Percentiles rank a stretch among this genome's conserved stretches.
These are phyloP conservation scores for Eulithis prunata DNA, from an alignment of 2,888 invertebrate species.

Conservation along the genomic window DNA sequence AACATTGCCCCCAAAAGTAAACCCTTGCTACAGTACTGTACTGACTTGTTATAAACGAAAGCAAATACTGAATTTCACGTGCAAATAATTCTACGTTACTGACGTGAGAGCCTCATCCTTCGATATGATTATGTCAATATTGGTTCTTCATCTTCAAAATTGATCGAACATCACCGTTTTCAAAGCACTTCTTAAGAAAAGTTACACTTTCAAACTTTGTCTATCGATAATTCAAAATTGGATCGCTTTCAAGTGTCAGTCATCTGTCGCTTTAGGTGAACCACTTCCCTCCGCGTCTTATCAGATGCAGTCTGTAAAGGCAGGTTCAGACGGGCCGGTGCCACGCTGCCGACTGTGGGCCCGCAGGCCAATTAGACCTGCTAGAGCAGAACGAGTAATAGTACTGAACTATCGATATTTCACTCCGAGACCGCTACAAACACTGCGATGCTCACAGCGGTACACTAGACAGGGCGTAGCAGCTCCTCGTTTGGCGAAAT, in stretches of 20 bases:
- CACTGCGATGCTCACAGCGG: not conserved
- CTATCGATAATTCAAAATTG: not conserved
- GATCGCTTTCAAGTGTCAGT: not conserved
- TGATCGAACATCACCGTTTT: conserved; percentile 9
- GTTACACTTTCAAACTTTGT: not conserved
- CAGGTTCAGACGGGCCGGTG: conserved; percentile 27
- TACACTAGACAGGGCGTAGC: not conserved
- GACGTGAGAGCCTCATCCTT: conserved; percentile 47
- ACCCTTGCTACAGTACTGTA: conserved; percentile 9
- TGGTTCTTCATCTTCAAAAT: conserved; percentile 27
- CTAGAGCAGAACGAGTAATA: conserved; percentile 15
- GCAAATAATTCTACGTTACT: conserved; percentile 38
- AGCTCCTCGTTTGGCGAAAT: not conserved
- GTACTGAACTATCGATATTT: conserved; percentile 4
- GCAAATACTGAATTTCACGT: conserved; percentile 29
- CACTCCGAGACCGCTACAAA: conserved; percentile 15
- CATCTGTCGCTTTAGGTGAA: conserved; percentile 1
- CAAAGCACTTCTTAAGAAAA: not conserved
- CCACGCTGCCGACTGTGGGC: conserved; percentile 25
- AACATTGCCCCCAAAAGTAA: conserved; percentile 2
- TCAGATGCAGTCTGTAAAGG: conserved; percentile 12
- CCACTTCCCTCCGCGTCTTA: conserved; percentile 4
- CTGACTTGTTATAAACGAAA: conserved; percentile 21
- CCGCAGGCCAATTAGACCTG: conserved; percentile 26
- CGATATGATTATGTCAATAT: conserved; percentile 32